A percentile compares a stretch with the other conserved stretches of the same genome.
phyloP scores from a whole-genome alignment of 1,140 invertebrate species.

The Melitaea cinxia region DNA sequence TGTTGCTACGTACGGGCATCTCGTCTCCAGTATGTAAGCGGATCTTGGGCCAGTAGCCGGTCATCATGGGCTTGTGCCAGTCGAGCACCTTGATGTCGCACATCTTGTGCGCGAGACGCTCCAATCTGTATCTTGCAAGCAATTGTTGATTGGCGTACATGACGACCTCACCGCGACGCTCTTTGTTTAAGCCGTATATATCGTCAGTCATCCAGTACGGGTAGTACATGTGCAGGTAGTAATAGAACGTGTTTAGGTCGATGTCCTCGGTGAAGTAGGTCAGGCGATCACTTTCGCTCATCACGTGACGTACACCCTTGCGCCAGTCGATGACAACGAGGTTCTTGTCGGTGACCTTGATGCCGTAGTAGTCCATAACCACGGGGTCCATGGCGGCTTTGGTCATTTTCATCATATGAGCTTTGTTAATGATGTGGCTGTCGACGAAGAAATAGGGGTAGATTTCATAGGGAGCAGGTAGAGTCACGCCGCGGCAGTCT shows the following conservation, averaged over 20 bases:
- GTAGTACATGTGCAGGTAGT: slow-evolving; percentile 86
- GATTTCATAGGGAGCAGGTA: slow-evolving; percentile 86
- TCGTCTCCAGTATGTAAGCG: slow-evolving; percentile 84
- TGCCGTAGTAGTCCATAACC: slow-evolving; percentile 76
- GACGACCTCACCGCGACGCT: slow-evolving; percentile 84
- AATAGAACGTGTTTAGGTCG: slow-evolving; percentile 87
- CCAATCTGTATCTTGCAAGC: slow-evolving; percentile 85
- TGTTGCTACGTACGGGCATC: slow-evolving; percentile 84
- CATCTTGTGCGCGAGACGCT: slow-evolving; percentile 84
- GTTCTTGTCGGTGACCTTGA: slow-evolving; percentile 70
- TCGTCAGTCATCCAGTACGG: slow-evolving; percentile 85
- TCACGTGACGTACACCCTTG: slow-evolving; percentile 60
- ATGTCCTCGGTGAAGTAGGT: slow-evolving; percentile 89
- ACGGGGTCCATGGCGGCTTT: slow-evolving; percentile 76
- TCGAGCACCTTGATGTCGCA: slow-evolving; percentile 83
- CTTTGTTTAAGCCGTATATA: slow-evolving; percentile 81
- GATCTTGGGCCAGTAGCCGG: slow-evolving; percentile 84
- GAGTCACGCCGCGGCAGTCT: slow-evolving; percentile 82
- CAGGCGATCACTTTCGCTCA: slow-evolving; percentile 70
- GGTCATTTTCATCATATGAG: slow-evolving; percentile 84
- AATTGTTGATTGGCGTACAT: slow-evolving; percentile 84
- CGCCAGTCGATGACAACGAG: slow-evolving; percentile 72
- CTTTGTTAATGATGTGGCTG: slow-evolving; percentile 83
- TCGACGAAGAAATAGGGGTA: slow-evolving; percentile 85
- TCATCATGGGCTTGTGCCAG: slow-evolving; percentile 76